Base-by-base conservation (phyloP, 2,797 vertebrate species). In the Protonibea diacanthus region DNA sequence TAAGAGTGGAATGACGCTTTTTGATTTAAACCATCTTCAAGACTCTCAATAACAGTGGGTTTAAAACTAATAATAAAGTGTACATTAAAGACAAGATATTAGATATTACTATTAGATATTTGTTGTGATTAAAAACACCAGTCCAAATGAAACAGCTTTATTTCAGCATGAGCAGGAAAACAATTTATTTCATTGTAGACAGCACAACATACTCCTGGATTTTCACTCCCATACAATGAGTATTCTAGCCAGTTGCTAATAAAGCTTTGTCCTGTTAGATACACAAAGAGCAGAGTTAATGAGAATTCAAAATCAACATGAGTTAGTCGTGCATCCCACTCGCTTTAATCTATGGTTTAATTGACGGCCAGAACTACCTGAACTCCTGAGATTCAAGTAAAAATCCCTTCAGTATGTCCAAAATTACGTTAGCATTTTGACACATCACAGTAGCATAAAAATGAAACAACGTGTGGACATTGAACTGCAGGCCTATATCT, bases 251-350 rank as follows among this genome's bases (percentile, higher is more conserved):
- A 56, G 64, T 78, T 47, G 78, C 57, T 76, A 71, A 40, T 76
- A 85, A 89, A 85, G 76, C 83, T 86, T 57, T 75, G 18, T 78
- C 12, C 60, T 62, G 52, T 61, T 25, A 78, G 7, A 81, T 53
- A 78, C 60, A 83, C 61, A 66, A 58, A 66, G 17, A 66, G 78
- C 59, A 76, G n/a, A 65, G 62, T 80, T 60, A 64, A 67, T 60
- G 51, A 64, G 21, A 71, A 85, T 67, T 61, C 4, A 64, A 82
- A 84, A 57, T 42, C 27, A 58, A 67, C 49, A 81, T 49, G 20
- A 66, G 69, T 71, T 38, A 62, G 45, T 81, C 47, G 48, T 73
- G 59, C 25, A 45, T 60, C 71, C 59, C 60, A 60, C 61, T 55
- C 45, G 27, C 9, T 76, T 48, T 20, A 17, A 38, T 18, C 25